Evolutionary conservation across 2,113 vertebrate genomes (phyloP), one percentile per base, ranked within the genome.

Genomic region (Sebastes schlegelii): DNA sequence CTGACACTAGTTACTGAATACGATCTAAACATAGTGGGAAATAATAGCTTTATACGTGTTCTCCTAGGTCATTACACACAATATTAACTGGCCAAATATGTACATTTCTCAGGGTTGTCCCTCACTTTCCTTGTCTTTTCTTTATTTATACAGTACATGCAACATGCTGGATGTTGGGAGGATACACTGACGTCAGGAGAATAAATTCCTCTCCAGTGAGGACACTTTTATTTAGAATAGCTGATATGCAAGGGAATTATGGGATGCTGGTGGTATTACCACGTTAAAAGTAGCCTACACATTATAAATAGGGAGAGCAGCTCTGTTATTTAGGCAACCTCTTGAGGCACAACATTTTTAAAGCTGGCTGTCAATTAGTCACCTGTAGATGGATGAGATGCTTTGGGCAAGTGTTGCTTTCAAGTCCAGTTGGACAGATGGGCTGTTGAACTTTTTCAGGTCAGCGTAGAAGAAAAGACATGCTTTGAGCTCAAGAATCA

Each of bases 191-290:
- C 78, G 74, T 83, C 82, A 87, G 78, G 70, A 88, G 83, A 84
- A 76, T 71, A 52, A 80, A 92, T 92, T 93, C 88, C 84, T 90
- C 78, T 80, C 58, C 42, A 75, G 72, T 93, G 92, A 93, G 83
- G 77, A 85, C 80, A 92, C 83, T 80, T 87, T 86, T 90, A 90
- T 92, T 92, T 89, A 75, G 78, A 89, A 83, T 89, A 40, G 80
- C 73, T 86, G 92, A 89, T 87, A 88, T 82, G 79, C 71, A 49
- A 45, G 80, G 84, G 88, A 86, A 79, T 85, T 84, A 89, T 86
- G 68, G 55, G 76, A 84, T 82, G 74, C 54, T 82, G 73, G 72
- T 63, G 78, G 75, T 80, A 83, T 88, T 82, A 88, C 63, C 74
- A 49, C 84, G 84, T 91, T 86, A 88, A 79, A 91, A 81, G 87